These are phyloP conservation scores for Riparia riparia DNA, from an alignment of 2,113 vertebrate genomes.

Conservation along the genomic window DNA sequence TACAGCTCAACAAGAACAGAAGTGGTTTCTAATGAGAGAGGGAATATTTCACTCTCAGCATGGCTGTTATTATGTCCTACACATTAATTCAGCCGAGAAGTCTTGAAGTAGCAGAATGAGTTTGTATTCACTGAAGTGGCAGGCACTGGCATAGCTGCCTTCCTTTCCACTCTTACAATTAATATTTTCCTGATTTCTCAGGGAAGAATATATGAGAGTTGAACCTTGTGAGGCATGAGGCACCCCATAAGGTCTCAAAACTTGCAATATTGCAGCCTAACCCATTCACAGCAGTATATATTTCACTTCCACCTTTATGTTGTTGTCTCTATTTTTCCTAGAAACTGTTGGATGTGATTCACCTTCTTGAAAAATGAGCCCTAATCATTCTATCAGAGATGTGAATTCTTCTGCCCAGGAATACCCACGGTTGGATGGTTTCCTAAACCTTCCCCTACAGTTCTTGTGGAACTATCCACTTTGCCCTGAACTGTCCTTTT, in stretches of 20 bases:
- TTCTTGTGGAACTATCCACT: not conserved
- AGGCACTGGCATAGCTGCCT: not conserved
- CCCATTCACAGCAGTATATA: not conserved
- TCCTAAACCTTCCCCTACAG: not conserved
- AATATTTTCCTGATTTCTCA: not conserved
- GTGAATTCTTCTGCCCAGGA: not conserved
- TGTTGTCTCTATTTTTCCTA: not conserved
- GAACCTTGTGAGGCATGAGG: not conserved
- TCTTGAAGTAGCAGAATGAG: conserved; percentile 25
- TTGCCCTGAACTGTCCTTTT: not conserved
- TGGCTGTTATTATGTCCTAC: conserved; percentile 53
- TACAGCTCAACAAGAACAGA: conserved; percentile 62
- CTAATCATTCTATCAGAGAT: not conserved
- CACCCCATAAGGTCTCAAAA: not conserved
- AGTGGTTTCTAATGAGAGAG: conserved; percentile 66
- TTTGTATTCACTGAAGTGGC: not conserved
- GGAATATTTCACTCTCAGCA: conserved; percentile 58
- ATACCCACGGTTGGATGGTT: not conserved
- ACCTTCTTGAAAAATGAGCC: not conserved
- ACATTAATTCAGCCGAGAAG: conserved; percentile 37
- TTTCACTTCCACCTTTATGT: not conserved
- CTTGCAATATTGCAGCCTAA: not conserved
- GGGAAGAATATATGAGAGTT: not conserved
- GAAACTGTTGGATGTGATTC: not conserved
- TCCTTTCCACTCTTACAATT: not conserved